Conservation (phyloP, 2,113 vertebrate genomes). For the Barnardius zonarius region DNA sequence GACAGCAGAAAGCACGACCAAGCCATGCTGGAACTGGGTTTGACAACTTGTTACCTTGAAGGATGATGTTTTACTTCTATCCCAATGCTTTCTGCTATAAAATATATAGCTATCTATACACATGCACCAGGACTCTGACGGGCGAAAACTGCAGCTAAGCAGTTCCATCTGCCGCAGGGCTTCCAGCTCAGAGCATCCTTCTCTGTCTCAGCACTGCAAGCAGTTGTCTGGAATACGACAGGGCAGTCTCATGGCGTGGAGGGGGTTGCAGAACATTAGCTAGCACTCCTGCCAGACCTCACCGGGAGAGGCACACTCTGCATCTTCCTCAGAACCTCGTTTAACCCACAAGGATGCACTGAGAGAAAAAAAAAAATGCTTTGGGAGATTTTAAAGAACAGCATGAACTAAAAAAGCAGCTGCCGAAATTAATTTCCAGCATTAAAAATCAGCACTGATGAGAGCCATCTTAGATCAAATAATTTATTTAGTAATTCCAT, state of each 20-base stretch:
- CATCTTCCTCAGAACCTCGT: constrained; percentile 4
- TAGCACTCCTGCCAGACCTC: neutral
- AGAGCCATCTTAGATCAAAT: constrained; percentile 69
- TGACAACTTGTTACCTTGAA: neutral
- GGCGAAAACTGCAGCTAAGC: neutral
- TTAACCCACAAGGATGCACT: neutral
- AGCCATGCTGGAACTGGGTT: neutral
- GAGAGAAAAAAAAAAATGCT: neutral
- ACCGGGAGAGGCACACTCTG: neutral
- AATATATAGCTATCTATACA: neutral
- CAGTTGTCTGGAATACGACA: neutral
- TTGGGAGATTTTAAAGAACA: constrained; percentile 52
- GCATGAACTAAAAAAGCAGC: constrained; percentile 5
- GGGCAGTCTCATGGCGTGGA: neutral
- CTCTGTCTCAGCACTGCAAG: neutral
- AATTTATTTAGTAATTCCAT: constrained; percentile 69
- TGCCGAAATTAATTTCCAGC: constrained; percentile 37
- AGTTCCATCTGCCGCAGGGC: neutral
- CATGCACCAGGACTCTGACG: neutral
- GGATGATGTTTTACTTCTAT: neutral
- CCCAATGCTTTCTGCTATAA: neutral
- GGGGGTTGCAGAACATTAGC: neutral
- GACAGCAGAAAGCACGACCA: neutral
- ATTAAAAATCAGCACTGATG: constrained; percentile 68
- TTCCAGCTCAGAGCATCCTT: neutral